Evolutionary conservation across 1,140 invertebrate species (phyloP), one percentile per base, ranked within the genome.

Genomic region (Nasonia giraulti): DNA sequence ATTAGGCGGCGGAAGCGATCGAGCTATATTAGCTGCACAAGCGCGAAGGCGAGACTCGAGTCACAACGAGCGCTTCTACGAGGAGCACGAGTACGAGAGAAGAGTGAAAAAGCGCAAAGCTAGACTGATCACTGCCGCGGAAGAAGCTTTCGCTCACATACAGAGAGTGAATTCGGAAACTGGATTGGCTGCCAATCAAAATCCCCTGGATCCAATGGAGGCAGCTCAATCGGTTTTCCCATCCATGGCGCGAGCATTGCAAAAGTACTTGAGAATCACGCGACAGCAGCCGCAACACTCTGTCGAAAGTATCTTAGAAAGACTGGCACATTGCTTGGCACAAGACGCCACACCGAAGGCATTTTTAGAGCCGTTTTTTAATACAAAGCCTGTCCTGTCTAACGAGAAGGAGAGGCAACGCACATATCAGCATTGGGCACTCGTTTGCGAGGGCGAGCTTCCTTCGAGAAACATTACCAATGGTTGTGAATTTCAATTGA

Each of bases 111-210:
- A 99, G 91, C 93, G 99, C 0, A 95, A 96, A 88, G 98, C 98
- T 3, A 93, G 98, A 27, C 93, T 99, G 2, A 95, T 99, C 20
- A 97, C 97, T 11, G 98, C 98, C 2, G 96, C 98, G 4, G 99
- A 99, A 92, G 98, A 99, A 91, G 98, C 98, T 0, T 99, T 99
- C 91, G 98, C 98, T 10, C 98, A 99, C 90, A 98, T 99, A 85
- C 98, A 96, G 94, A 93, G 96, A 27, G 93, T 97, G 62, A 94
- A 97, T 86, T 95, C 96, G 83, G 95, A 96, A 84, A 93, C 95
- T 66, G 92, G 93, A 23, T 89, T 89, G 4, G 91, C 93, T 27
- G 92, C 94, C 87, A 92, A 90, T 87, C 89, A 91, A 33, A 92
- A 91, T 87, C 97, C 96, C 0, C 96, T 99, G 94, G 98, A 99